Evolutionary conservation across 2,888 invertebrate species (phyloP).

Genomic region (Drosophila greeni): DNA sequence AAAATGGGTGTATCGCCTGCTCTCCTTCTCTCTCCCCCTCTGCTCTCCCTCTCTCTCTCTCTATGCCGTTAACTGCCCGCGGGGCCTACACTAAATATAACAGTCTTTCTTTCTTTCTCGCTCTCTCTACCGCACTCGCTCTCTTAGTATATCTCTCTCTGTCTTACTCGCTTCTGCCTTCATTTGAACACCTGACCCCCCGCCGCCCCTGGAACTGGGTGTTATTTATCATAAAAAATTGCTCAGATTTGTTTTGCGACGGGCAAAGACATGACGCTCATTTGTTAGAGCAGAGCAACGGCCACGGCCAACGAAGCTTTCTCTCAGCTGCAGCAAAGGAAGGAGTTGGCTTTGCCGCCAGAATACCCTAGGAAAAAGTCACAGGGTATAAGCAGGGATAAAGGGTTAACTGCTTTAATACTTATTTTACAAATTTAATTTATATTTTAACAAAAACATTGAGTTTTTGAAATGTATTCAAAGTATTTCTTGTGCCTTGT

Average conservation of each 20-base stretch:
- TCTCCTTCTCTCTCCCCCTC: not conserved
- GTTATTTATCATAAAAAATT: conserved; percentile 74
- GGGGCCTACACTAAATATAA: conserved; percentile 62
- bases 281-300: conserved; percentile 64
- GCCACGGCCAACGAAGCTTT: conserved; percentile 28
- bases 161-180: not conserved
- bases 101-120: conserved; percentile 21
- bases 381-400: not conserved
- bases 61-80: conserved; percentile 38
- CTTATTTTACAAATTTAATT: no score
- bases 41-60: not conserved
- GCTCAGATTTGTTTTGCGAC: conserved; percentile 73
- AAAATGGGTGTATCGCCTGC: conserved; percentile 9
- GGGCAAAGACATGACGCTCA: conserved; percentile 72
- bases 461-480: no score
- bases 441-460: no score
- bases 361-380: conserved; percentile 1
- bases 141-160: no score
- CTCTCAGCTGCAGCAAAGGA: conserved; percentile 21
- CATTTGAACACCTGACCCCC: conserved; percentile 2
- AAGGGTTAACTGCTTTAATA: no score
- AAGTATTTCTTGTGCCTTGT: no score
- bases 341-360: conserved; percentile 7
- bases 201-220: conserved; percentile 33
- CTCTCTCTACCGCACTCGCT: no score